Percentiles rank a stretch among this genome's conserved stretches.
These are phyloP conservation scores for Cantharis lateralis DNA, from an alignment of 2,888 invertebrate genomes.

Conservation along the genomic window DNA sequence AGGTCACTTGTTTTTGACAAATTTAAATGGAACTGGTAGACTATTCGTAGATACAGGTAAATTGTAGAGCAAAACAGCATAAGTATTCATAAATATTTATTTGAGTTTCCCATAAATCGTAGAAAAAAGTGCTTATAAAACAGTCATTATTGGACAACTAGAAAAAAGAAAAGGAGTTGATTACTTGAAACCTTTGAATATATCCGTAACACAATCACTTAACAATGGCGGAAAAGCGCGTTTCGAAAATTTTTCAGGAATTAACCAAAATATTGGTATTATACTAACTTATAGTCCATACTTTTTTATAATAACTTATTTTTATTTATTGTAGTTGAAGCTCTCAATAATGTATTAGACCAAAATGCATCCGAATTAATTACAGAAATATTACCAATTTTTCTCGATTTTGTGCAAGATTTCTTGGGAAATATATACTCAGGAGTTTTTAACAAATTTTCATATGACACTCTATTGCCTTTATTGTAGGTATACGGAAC, in stretches of 20 bases:
- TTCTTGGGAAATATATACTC: background rate
- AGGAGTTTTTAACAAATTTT: background rate
- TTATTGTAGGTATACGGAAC: no score
- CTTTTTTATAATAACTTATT: background rate
- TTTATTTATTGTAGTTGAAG: background rate
- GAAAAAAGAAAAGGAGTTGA: background rate
- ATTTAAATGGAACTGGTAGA: background rate
- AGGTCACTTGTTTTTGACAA: background rate
- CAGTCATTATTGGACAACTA: background rate
- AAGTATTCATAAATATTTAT: no score
- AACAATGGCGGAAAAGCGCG: background rate
- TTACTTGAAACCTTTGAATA: background rate
- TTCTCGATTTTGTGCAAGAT: background rate
- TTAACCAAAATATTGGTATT: background rate
- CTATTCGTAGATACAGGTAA: background rate
- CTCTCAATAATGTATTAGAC: background rate
- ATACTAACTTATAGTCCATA: background rate
- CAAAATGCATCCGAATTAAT: background rate
- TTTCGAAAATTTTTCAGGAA: background rate
- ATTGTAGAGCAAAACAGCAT: background rate
- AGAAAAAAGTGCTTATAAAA: background rate
- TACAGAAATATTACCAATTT: background rate
- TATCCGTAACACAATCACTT: background rate
- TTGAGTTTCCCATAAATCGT: background rate
- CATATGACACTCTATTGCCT: background rate